phyloP scores from a whole-genome alignment of 2,888 invertebrate genomes.

The Ennomos quercinarius region DNA sequence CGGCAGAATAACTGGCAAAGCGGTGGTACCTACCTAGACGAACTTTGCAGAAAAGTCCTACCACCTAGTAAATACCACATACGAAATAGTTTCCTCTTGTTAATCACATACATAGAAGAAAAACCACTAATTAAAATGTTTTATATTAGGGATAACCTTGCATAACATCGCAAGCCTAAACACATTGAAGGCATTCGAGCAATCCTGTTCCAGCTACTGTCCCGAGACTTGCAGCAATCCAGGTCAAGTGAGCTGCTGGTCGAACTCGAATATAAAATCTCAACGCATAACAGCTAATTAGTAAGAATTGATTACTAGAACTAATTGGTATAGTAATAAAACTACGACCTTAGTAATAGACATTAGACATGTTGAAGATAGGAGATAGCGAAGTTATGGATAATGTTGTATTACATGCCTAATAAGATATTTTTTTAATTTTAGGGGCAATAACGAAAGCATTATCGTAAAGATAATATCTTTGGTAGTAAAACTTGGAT shows the following conservation, averaged over 20 bases:
- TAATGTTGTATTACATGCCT: constrained; percentile 8
- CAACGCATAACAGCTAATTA: constrained; percentile 51
- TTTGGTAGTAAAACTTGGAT: constrained; percentile 16
- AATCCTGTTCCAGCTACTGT: constrained; percentile 40
- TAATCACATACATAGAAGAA: neutral
- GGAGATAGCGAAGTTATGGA: constrained; percentile 24
- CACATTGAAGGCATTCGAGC: constrained; percentile 36
- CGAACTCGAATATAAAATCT: constrained; percentile 42
- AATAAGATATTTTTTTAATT: constrained; percentile 11
- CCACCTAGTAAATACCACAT: too few relatives aligned
- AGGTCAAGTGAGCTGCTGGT: constrained; percentile 48
- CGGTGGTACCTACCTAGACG: too few relatives aligned
- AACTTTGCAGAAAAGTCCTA: too few relatives aligned
- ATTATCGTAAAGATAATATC: constrained; percentile 25
- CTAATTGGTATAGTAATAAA: constrained; percentile 57
- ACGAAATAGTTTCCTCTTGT: too few relatives aligned
- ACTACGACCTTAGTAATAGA: constrained; percentile 39
- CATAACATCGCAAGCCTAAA: constrained; percentile 18
- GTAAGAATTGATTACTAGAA: constrained; percentile 51
- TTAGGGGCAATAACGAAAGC: constrained; percentile 7
- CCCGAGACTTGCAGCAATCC: constrained; percentile 45
- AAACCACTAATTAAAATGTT: constrained; percentile 3
- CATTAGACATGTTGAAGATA: constrained; percentile 16
- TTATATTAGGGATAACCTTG: constrained; percentile 3
- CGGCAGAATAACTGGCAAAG: too few relatives aligned